Conservation (phyloP, 2,888 invertebrate genomes). For the Tenthredo notha region DNA sequence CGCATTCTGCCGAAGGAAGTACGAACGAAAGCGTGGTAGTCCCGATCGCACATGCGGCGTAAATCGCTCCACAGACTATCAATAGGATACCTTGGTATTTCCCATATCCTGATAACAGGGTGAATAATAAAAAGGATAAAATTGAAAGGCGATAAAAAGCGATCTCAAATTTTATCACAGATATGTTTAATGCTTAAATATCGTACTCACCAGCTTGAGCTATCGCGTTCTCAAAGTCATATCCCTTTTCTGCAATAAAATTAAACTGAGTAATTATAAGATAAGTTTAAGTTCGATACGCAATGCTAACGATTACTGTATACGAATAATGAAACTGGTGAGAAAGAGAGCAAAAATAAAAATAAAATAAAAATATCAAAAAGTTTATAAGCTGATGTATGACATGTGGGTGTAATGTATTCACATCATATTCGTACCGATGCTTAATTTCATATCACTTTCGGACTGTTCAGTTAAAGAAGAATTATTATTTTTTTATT, state of each 20-base stretch:
- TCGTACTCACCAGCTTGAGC: constrained; percentile 80
- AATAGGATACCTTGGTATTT: constrained; percentile 83
- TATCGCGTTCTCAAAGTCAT: constrained; percentile 83
- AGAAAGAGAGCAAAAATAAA: not conserved
- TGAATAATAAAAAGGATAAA: constrained; percentile 6
- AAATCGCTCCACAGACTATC: constrained; percentile 83
- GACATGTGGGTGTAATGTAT: not conserved
- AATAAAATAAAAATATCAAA: not conserved
- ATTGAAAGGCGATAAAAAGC: constrained; percentile 43
- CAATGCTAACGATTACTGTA: not conserved
- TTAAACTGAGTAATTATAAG: not conserved
- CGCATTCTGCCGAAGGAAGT: constrained; percentile 82
- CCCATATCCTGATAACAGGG: constrained; percentile 82
- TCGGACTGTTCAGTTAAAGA: not conserved
- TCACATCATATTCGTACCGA: constrained; percentile 21
- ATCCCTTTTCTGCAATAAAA: constrained; percentile 51
- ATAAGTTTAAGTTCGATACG: not conserved
- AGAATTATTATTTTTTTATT: not conserved
- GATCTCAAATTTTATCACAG: constrained; percentile 49
- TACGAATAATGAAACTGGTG: not conserved
- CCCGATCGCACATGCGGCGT: constrained; percentile 86
- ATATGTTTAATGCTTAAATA: not conserved
- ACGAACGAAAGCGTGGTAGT: constrained; percentile 85
- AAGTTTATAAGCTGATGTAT: not conserved
- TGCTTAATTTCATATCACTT: constrained; percentile 46